Evolutionary conservation across 2,888 invertebrate species (phyloP), one percentile per base, ranked within the genome.

Genomic region (Agapostemon virescens): DNA sequence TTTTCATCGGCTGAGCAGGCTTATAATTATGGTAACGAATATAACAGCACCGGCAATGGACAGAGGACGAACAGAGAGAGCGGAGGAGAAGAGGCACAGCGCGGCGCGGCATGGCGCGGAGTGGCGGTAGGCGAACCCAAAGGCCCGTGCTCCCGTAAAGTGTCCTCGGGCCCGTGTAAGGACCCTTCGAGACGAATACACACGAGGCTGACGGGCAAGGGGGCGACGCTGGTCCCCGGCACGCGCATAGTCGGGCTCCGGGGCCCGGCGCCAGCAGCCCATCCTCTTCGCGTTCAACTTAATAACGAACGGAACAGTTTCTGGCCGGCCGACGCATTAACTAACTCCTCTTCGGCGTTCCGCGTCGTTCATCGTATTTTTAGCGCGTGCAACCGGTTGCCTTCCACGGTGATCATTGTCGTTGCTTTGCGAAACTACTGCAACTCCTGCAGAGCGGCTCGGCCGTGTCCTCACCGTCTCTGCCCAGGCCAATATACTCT

Each of bases 311-410:
- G 85, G 85, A 86, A 85, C 88, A 87, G 87, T 90, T 90, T 88
- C 89, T 89, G 86, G 75, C 79, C 77, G 84, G 76, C 70, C 72
- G 84, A 63, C 82, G 87, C 86, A 87, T 90, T 89, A 90, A 89
- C 89, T 80, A 88, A 89, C 86, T 87, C 87, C 77, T 84, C 81
- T 69, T 82, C 78, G 84, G 74, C 82, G 82, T 85, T 85, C 74
- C 75, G 85, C 82, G 82, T 86, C 81, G 77, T 68, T 77, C 79
- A 75, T 76, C 84, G 85, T 86, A 89, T 92, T 92, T 92, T 92
- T 91, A 91, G 88, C 89, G 88, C 87, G 84, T 88, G 89, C 92
- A 92, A 92, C 92, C 92, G 92, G 92, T 92, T 92, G 91, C 90
- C 88, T 88, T 85, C 81, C 79, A 82, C 77, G 80, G 90, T 87